phyloP scores from a whole-genome alignment of 1,140 invertebrate genomes.

The Cotesia glomerata region DNA sequence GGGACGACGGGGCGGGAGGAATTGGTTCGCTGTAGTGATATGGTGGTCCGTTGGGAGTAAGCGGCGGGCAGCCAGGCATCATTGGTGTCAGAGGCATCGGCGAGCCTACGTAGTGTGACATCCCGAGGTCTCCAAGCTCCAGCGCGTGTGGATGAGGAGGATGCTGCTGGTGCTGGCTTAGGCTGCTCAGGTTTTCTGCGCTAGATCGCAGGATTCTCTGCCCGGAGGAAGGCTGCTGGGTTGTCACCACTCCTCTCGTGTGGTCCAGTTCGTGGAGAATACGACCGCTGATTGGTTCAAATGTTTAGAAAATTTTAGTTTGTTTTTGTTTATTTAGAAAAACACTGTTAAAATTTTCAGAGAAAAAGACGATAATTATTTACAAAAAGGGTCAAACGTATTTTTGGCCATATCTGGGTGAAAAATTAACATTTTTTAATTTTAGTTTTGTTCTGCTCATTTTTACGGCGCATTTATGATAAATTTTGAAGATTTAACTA shows the following conservation, averaged over 20 bases:
- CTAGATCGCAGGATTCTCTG: constrained; percentile 57
- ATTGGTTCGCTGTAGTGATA: constrained; percentile 62
- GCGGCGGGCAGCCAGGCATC: constrained; percentile 58
- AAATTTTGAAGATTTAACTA: too few relatives aligned
- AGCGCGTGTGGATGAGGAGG: constrained; percentile 57
- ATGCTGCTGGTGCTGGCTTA: constrained; percentile 57
- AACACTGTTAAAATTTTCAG: too few relatives aligned
- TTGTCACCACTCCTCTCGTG: constrained; percentile 67
- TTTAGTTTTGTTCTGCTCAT: too few relatives aligned
- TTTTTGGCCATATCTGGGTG: too few relatives aligned
- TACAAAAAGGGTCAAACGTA: too few relatives aligned
- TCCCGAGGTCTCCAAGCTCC: constrained; percentile 52
- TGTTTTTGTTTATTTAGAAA: too few relatives aligned
- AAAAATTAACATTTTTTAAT: too few relatives aligned
- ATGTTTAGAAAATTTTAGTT: too few relatives aligned
- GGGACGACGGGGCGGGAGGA: constrained; percentile 59
- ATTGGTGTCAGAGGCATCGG: constrained; percentile 61
- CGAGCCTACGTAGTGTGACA: constrained; percentile 57
- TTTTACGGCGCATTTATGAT: too few relatives aligned
- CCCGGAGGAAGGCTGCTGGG: constrained; percentile 56
- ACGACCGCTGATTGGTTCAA: constrained; percentile 49
- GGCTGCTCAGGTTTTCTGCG: constrained; percentile 57
- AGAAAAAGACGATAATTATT: too few relatives aligned
- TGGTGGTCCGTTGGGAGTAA: constrained; percentile 60
- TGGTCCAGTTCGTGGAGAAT: constrained; percentile 90